phyloP scores from a whole-genome alignment of 2,113 vertebrate genomes.

The Turnix velox region DNA sequence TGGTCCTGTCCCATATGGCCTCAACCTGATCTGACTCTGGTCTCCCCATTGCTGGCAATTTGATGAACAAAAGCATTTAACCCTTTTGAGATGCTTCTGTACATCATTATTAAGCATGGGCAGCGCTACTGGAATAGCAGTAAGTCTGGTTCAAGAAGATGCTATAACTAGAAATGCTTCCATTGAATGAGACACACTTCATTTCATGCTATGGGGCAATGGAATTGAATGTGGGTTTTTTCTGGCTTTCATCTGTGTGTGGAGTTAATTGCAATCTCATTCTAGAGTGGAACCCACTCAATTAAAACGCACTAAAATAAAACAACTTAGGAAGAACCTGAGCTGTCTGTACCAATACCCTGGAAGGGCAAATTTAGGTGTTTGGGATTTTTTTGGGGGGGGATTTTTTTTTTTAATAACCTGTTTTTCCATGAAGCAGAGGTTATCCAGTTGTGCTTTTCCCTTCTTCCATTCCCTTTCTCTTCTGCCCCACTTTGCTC shows the following conservation, averaged over 20 bases:
- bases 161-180: not conserved
- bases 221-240: not conserved
- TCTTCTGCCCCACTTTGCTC: not conserved
- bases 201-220: not conserved
- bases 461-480: not conserved
- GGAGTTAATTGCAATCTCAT: not conserved
- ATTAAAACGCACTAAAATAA: not conserved
- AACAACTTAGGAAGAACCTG: not conserved
- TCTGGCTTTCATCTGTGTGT: not conserved
- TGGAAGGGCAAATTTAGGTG: not conserved
- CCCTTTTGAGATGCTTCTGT: not conserved
- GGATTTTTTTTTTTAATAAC: too few species aligned
- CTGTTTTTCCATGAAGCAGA: not conserved
- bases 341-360: not conserved
- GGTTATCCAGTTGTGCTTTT: not conserved
- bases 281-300: not conserved
- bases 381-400: not conserved
- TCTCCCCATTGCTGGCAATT: not conserved
- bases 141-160: not conserved
- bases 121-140: not conserved
- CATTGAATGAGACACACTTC: not conserved
- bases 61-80: conserved; percentile 36
- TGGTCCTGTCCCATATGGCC: conserved; percentile 10
- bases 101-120: not conserved
- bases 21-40: conserved; percentile 16